Conservation (phyloP, 2,888 invertebrate species). For the Dioctria rufipes region DNA sequence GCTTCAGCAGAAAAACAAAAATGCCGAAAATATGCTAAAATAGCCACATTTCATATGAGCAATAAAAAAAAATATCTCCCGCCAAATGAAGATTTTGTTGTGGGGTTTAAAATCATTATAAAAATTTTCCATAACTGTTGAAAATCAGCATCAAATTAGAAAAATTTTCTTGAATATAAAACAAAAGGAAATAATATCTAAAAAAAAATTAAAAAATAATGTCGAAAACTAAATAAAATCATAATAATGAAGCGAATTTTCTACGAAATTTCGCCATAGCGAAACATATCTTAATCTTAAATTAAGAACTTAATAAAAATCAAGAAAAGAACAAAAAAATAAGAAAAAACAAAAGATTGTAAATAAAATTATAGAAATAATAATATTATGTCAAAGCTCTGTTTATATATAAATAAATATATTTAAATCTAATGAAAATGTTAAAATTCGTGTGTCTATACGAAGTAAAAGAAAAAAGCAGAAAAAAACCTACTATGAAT, state of each 20-base stretch:
- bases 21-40: too few species aligned
- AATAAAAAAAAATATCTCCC: too few species aligned
- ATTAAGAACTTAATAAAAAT: background rate
- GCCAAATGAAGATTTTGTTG: too few species aligned
- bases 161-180: too few species aligned
- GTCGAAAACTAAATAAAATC: background rate
- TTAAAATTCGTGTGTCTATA: slow-evolving; percentile 31
- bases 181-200: too few species aligned
- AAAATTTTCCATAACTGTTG: too few species aligned
- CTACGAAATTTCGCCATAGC: slow-evolving; percentile 34
- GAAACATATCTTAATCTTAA: slow-evolving; percentile 47
- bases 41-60: too few species aligned
- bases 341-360: slow-evolving; percentile 3
- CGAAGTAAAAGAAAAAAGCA: slow-evolving; percentile 19
- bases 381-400: slow-evolving; percentile 5
- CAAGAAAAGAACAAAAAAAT: background rate
- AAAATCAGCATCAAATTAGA: too few species aligned
- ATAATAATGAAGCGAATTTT: slow-evolving; percentile 18
- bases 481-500: slow-evolving; percentile 8
- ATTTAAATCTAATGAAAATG: background rate
- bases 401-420: background rate
- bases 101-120: too few species aligned
- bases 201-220: background rate
- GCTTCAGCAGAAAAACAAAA: too few species aligned
- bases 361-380: background rate